Conservation (phyloP, 1,140 invertebrate genomes). For the Drosophila ohnishii region DNA sequence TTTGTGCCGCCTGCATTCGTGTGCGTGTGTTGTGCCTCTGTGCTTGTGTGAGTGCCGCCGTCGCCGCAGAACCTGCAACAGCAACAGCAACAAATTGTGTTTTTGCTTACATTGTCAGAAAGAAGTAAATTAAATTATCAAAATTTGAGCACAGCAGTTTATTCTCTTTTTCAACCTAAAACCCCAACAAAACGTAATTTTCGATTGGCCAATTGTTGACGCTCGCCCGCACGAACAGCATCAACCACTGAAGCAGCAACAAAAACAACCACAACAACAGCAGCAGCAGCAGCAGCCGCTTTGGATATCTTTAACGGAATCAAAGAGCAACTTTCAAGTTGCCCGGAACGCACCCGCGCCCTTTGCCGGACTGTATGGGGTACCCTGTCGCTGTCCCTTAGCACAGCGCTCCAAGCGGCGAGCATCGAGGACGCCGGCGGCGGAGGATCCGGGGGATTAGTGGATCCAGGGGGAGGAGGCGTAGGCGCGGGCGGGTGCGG, state of each 20-base stretch:
- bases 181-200: slow-evolving; percentile 16
- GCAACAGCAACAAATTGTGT: slow-evolving; percentile 32
- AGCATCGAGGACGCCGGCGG: slow-evolving; percentile 74
- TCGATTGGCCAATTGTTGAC: slow-evolving; percentile 46
- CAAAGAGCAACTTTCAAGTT: slow-evolving; percentile 83
- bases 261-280: not conserved
- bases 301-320: slow-evolving; percentile 82
- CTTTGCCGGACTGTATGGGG: slow-evolving; percentile 82
- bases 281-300: slow-evolving; percentile 51
- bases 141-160: slow-evolving; percentile 65
- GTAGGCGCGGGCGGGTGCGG: slow-evolving; percentile 32
- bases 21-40: slow-evolving; percentile 32
- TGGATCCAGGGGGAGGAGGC: slow-evolving; percentile 36
- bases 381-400: slow-evolving; percentile 77
- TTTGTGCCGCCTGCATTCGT: slow-evolving; percentile 38
- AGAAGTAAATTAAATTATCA: slow-evolving; percentile 30
- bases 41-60: slow-evolving; percentile 38
- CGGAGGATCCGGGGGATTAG: slow-evolving; percentile 46
- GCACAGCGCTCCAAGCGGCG: slow-evolving; percentile 72
- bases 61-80: slow-evolving; percentile 22
- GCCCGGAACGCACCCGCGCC: slow-evolving; percentile 78
- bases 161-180: slow-evolving; percentile 19
- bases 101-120: slow-evolving; percentile 72
- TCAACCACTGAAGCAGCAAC: slow-evolving; percentile 7
- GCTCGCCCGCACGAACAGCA: slow-evolving; percentile 20